These are phyloP conservation scores for Chamaea fasciata DNA, from an alignment of 2,113 vertebrate genomes.

Conservation along the genomic window DNA sequence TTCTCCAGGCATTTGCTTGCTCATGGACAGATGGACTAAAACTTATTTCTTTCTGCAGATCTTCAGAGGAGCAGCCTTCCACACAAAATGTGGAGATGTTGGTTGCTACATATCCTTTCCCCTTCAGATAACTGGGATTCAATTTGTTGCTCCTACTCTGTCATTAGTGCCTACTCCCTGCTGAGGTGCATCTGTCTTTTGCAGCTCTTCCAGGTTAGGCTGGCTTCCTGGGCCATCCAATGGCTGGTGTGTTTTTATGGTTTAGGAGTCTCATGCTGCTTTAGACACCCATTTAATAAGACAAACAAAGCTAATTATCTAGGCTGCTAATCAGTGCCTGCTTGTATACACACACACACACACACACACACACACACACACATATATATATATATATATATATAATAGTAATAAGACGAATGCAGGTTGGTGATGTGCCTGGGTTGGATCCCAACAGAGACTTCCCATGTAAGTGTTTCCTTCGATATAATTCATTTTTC, in stretches of 20 bases:
- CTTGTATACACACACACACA: rapidly evolving
- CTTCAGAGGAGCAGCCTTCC: background rate
- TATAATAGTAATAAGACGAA: background rate
- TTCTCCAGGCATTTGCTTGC: background rate
- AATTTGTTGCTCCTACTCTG: background rate
- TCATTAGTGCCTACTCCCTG: background rate
- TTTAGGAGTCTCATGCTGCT: background rate
- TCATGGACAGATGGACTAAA: background rate
- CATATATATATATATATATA: no score
- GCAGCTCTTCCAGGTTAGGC: background rate
- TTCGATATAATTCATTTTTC: background rate
- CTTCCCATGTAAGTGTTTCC: background rate
- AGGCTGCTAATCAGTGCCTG: background rate
- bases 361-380: rapidly evolving
- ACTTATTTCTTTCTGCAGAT: background rate
- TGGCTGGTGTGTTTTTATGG: background rate
- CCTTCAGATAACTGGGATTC: background rate
- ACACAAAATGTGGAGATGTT: background rate
- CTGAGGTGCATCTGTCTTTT: background rate
- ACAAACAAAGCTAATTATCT: background rate
- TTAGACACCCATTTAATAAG: background rate
- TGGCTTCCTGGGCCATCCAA: background rate
- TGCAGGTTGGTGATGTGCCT: background rate
- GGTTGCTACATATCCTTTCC: background rate
- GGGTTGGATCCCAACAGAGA: background rate